phyloP scores from a whole-genome alignment of 2,113 vertebrate genomes.

The Cololabis saira region DNA sequence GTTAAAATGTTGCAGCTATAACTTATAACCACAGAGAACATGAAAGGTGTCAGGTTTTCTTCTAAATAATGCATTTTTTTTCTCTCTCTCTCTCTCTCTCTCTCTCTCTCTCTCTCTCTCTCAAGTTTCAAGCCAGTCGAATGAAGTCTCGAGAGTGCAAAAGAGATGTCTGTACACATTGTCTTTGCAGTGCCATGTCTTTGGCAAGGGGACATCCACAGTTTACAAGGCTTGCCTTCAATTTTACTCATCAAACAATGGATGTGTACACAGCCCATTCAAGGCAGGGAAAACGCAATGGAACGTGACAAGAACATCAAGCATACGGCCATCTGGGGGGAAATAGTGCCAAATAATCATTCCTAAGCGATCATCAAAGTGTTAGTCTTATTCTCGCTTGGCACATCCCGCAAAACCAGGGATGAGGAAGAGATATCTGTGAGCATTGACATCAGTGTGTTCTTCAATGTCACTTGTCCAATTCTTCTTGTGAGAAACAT shows the following conservation, averaged over 20 bases:
- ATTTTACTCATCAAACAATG: conserved; percentile 87
- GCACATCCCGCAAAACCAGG: conserved; percentile 50
- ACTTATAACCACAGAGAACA: too few relatives aligned
- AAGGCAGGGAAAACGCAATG: conserved; percentile 79
- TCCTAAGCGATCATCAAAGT: conserved; percentile 69
- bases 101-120: conserved; percentile 3
- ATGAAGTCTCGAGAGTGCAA: conserved; percentile 68
- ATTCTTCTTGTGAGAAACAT: conserved; percentile 24
- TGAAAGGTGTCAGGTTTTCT: not conserved
- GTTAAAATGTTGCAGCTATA: too few relatives aligned
- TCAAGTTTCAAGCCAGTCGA: conserved; percentile 56
- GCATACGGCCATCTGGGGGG: conserved; percentile 76
- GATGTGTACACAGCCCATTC: conserved; percentile 82
- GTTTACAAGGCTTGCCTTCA: conserved; percentile 84
- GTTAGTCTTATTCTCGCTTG: conserved; percentile 60
- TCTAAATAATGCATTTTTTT: conserved; percentile 10
- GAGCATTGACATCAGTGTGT: conserved; percentile 42
- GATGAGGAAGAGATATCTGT: conserved; percentile 48
- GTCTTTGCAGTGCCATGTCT: conserved; percentile 76
- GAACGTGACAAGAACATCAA: conserved; percentile 84
- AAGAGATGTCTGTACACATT: conserved; percentile 69
- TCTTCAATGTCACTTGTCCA: conserved; percentile 28
- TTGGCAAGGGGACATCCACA: conserved; percentile 75
- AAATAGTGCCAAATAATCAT: conserved; percentile 75
- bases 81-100: not conserved